Evolutionary conservation across 2,113 vertebrate genomes (phyloP).

Genomic region (Acrocephalus arundinaceus): DNA sequence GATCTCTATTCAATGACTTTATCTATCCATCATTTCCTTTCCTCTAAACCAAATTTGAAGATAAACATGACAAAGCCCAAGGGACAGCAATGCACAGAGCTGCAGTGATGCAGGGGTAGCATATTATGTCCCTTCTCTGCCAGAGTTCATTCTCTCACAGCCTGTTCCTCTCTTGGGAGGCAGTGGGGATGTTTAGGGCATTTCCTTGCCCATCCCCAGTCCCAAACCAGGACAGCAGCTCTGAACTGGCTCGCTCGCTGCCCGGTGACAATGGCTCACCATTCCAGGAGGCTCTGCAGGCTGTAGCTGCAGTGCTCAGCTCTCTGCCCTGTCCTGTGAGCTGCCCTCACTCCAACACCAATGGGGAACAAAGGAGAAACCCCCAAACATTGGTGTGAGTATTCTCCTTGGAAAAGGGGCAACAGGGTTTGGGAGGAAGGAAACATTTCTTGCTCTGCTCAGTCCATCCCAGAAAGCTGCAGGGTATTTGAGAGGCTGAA

Average conservation of each 20-base stretch:
- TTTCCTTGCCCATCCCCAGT: neutral
- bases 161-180: neutral
- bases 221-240: neutral
- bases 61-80: neutral
- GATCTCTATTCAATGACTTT: neutral
- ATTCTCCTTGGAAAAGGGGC: neutral
- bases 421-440: neutral
- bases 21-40: neutral
- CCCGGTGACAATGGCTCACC: neutral
- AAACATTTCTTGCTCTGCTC: neutral
- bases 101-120: neutral
- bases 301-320: neutral
- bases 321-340: neutral
- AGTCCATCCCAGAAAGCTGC: neutral
- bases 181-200: neutral
- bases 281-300: neutral
- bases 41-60: neutral
- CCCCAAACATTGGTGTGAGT: rapidly evolving
- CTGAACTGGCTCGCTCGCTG: rapidly evolving
- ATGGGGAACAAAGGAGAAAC: neutral
- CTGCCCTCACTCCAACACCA: neutral
- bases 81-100: neutral
- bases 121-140: neutral
- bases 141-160: neutral
- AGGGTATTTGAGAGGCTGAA: neutral